Percentiles rank a stretch among this genome's conserved stretches.
Conservation (phyloP, 2,113 vertebrate species). For the Syngnathus floridae region DNA sequence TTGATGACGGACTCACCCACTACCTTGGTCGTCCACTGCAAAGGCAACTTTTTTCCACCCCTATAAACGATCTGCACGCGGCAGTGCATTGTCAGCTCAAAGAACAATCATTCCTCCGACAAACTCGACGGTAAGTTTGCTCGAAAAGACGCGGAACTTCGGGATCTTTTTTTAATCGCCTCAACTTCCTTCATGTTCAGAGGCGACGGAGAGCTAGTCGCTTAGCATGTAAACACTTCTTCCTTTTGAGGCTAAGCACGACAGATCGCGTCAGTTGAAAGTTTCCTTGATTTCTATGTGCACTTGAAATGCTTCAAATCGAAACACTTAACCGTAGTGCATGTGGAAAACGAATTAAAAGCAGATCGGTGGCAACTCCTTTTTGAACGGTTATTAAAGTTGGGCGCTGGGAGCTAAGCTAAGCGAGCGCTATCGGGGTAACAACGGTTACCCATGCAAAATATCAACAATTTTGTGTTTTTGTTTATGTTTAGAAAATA, state of each 20-base stretch:
- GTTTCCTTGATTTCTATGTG: not conserved
- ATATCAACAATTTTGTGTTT: constrained; percentile 9
- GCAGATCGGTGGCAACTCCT: constrained; percentile 2
- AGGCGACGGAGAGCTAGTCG: not conserved
- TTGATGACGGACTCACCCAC: not conserved
- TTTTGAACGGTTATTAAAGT: constrained; percentile 42
- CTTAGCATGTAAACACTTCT: constrained; percentile 1
- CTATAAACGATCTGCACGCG: not conserved
- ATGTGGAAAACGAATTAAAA: not conserved
- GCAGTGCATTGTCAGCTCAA: not conserved
- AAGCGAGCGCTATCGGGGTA: constrained; percentile 16
- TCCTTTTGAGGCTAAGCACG: not conserved
- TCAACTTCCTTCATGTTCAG: not conserved
- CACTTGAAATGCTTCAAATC: not conserved
- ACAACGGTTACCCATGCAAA: constrained; percentile 26
- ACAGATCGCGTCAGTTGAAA: not conserved
- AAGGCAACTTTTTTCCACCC: not conserved
- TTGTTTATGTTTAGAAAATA: not conserved
- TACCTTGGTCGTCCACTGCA: not conserved
- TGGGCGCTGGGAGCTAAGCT: constrained; percentile 30
- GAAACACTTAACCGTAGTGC: not conserved
- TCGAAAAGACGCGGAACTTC: not conserved
- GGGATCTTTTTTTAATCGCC: not conserved
- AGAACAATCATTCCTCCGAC: not conserved
- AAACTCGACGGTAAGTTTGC: not conserved